Conservation (phyloP, 2,797 vertebrate species). For the Tinamus major region DNA sequence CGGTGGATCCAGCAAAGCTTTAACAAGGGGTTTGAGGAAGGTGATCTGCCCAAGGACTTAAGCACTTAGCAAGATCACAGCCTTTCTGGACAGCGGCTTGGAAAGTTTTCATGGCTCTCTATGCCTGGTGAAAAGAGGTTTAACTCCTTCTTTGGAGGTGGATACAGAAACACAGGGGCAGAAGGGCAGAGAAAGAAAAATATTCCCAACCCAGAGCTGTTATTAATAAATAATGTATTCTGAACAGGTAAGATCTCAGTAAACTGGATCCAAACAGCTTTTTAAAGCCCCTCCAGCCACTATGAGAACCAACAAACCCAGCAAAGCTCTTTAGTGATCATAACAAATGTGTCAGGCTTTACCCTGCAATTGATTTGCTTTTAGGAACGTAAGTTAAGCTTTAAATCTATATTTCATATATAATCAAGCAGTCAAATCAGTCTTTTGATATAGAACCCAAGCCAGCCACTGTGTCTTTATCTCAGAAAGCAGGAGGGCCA, state of each 20-base stretch:
- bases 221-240: conserved; percentile 4
- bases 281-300: conserved; percentile 56
- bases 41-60: background rate
- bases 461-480: conserved; percentile 71
- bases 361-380: conserved; percentile 55
- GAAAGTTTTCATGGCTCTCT: background rate
- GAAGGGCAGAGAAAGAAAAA: background rate
- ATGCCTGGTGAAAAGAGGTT: background rate
- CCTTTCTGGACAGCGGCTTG: background rate
- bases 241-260: conserved; percentile 6
- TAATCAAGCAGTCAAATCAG: conserved; percentile 75
- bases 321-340: conserved; percentile 55
- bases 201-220: background rate
- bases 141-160: background rate
- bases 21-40: background rate
- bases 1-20: background rate
- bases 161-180: background rate
- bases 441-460: conserved; percentile 74
- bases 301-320: conserved; percentile 25
- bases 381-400: conserved; percentile 67
- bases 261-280: conserved; percentile 25
- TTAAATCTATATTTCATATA: conserved; percentile 78
- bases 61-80: background rate
- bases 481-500: conserved; percentile 76
- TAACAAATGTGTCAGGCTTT: conserved; percentile 65